A percentile compares a stretch with the other conserved stretches of the same genome.
phyloP scores from a whole-genome alignment of 1,140 invertebrate species.

The Neodiprion virginianus region DNA sequence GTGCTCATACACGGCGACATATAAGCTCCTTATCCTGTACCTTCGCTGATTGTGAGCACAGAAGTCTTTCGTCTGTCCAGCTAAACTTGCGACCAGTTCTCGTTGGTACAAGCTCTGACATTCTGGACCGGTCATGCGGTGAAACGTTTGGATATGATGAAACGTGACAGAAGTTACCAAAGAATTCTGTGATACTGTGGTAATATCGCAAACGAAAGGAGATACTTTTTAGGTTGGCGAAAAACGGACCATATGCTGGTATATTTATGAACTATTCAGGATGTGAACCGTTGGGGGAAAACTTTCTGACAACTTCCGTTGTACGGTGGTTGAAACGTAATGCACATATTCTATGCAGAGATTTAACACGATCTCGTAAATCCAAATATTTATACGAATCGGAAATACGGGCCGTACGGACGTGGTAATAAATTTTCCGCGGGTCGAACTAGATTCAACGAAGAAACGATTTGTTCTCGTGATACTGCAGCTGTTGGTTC shows the following conservation, averaged over 20 bases:
- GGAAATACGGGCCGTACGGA: neutral
- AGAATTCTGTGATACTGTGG: too few species aligned
- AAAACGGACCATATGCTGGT: too few species aligned
- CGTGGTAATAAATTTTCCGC: neutral
- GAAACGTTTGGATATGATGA: too few species aligned
- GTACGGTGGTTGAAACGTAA: too few species aligned
- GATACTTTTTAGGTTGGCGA: too few species aligned
- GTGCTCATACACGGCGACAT: neutral
- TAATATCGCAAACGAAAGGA: too few species aligned
- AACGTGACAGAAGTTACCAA: too few species aligned
- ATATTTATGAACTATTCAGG: too few species aligned
- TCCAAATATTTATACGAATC: neutral
- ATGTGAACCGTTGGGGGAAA: too few species aligned
- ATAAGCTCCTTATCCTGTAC: constrained; percentile 17
- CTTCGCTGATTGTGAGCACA: neutral
- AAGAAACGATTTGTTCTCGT: neutral
- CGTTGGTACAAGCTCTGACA: constrained; percentile 13
- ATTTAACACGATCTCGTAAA: neutral
- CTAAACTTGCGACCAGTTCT: constrained; percentile 21
- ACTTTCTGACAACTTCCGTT: too few species aligned
- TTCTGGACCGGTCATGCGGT: neutral
- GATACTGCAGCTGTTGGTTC: neutral
- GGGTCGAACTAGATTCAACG: constrained; percentile 4
- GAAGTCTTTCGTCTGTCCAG: constrained; percentile 20
- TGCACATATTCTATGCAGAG: too few species aligned